Percentiles rank a stretch among this genome's conserved stretches.
These are phyloP conservation scores for Cebidichthys violaceus DNA, from an alignment of 2,113 vertebrate species.

Conservation along the genomic window DNA sequence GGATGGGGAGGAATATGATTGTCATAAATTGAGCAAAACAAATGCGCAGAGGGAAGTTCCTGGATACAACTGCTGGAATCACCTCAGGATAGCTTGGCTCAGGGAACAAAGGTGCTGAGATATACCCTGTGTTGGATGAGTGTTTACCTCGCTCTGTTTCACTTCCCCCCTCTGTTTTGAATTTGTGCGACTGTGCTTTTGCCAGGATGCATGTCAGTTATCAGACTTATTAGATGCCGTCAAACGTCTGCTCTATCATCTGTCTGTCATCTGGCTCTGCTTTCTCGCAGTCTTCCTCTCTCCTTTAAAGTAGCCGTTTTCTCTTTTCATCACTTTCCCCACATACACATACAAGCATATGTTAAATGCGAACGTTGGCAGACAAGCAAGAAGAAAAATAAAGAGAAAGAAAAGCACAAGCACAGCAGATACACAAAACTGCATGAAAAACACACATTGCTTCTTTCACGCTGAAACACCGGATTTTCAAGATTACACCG, in stretches of 20 bases:
- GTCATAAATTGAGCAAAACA: constrained; percentile 68
- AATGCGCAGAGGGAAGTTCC: constrained; percentile 57
- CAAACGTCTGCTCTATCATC: constrained; percentile 61
- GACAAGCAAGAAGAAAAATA: constrained; percentile 19
- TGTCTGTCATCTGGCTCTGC: constrained; percentile 58
- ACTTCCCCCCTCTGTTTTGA: constrained; percentile 52
- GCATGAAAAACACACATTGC: constrained; percentile 13
- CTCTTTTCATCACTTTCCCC: constrained; percentile 37
- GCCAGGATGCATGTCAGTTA: constrained; percentile 70
- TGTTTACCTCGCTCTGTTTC: constrained; percentile 39
- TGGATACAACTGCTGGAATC: constrained; percentile 48
- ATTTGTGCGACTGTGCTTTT: constrained; percentile 54
- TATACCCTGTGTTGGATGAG: constrained; percentile 35
- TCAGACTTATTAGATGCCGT: constrained; percentile 71
- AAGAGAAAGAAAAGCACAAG: background rate
- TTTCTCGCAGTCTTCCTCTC: constrained; percentile 12
- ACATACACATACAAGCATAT: constrained; percentile 19
- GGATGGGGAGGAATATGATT: constrained; percentile 62
- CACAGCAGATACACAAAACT: constrained; percentile 15
- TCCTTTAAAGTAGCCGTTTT: constrained; percentile 45
- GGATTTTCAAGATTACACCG: constrained; percentile 13
- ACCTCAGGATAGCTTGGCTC: constrained; percentile 61
- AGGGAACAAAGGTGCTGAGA: constrained; percentile 55
- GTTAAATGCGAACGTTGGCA: constrained; percentile 23
- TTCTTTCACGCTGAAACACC: constrained; percentile 8